These are phyloP conservation scores for Scarus forsteni DNA, from an alignment of 2,797 vertebrate genomes.

Conservation along the genomic window DNA sequence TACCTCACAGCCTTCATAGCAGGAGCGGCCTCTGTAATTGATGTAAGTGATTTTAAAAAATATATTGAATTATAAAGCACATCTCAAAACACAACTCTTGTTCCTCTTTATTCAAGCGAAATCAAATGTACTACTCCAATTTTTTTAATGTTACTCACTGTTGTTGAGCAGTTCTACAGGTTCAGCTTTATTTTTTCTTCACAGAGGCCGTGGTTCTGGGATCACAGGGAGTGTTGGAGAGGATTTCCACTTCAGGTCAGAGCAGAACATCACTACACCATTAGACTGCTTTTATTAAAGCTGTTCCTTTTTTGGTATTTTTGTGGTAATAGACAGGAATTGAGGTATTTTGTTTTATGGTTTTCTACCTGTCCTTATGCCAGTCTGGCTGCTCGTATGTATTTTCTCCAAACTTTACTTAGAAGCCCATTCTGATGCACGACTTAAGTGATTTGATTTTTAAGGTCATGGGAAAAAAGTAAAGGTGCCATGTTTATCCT, in stretches of 20 bases:
- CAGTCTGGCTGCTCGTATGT: too few relatives aligned
- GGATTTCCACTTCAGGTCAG: slow-evolving; percentile 92
- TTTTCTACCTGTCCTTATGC: too few relatives aligned
- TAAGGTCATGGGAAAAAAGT: too few relatives aligned
- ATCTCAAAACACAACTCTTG: neutral
- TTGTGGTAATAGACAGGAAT: too few relatives aligned
- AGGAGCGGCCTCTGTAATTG: slow-evolving; percentile 85
- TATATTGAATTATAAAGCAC: neutral
- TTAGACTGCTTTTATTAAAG: too few relatives aligned
- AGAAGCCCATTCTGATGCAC: too few relatives aligned
- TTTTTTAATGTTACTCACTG: too few relatives aligned
- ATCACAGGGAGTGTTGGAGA: slow-evolving; percentile 89
- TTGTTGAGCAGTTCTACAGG: neutral
- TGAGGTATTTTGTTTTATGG: too few relatives aligned
- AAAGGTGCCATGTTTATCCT: too few relatives aligned
- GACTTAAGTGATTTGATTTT: too few relatives aligned
- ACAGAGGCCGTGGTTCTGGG: slow-evolving; percentile 95
- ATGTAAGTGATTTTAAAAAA: slow-evolving; percentile 85
- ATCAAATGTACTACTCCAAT: too few relatives aligned
- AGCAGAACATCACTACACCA: neutral
- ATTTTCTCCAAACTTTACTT: too few relatives aligned
- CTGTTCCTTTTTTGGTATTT: neutral
- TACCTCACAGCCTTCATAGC: slow-evolving; percentile 86
- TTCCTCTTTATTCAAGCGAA: neutral
- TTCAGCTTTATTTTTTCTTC: slow-evolving; percentile 8